phyloP scores from a whole-genome alignment of 2,113 vertebrate species.

The Bambusicola thoracicus region DNA sequence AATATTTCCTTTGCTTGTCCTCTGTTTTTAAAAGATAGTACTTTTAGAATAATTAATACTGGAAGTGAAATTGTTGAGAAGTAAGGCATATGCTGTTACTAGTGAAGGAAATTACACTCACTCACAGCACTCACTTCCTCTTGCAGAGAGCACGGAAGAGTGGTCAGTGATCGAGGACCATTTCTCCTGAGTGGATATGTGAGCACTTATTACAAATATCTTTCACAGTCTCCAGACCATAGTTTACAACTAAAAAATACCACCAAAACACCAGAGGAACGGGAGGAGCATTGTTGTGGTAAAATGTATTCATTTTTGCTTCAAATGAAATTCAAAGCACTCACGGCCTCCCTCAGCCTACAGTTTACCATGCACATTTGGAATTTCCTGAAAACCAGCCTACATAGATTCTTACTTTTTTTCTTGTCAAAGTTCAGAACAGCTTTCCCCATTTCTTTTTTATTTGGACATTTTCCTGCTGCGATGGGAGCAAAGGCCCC shows the following conservation, averaged over 20 bases:
- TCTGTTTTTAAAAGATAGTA: not conserved
- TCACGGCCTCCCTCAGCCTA: not conserved
- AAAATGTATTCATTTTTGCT: not conserved
- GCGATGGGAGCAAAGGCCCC: not conserved
- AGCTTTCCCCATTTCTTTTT: not conserved
- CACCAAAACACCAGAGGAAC: not conserved
- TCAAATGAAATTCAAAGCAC: not conserved
- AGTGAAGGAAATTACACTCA: not conserved
- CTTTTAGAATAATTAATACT: not conserved
- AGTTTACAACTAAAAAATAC: not conserved
- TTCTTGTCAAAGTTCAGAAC: not conserved
- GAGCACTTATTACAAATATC: not conserved
- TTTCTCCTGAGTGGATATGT: not conserved
- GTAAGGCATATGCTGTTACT: not conserved
- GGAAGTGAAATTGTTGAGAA: not conserved
- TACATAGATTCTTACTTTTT: not conserved
- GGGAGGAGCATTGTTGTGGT: not conserved
- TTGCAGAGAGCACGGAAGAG: not conserved
- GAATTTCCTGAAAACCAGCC: not conserved
- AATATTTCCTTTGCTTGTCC: not conserved
- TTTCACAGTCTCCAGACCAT: not conserved
- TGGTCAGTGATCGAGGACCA: not conserved
- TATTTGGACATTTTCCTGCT: not conserved
- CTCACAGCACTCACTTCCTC: not conserved
- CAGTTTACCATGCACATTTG: not conserved